Conservation (phyloP, 1,140 invertebrate species). For the Eulimnadia texana region DNA sequence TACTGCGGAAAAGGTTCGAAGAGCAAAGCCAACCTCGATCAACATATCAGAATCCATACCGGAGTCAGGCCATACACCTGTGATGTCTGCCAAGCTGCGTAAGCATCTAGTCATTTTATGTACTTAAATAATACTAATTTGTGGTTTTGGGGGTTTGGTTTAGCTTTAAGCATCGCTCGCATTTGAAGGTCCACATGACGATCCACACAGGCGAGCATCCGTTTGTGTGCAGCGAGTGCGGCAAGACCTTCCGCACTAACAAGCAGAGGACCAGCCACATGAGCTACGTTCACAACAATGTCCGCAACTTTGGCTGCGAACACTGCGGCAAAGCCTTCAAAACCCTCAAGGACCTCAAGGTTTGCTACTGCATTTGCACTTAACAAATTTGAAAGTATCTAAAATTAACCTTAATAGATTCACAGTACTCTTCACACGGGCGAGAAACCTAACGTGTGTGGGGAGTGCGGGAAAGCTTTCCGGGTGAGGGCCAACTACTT, state of each 20-base stretch:
- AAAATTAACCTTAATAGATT: not conserved
- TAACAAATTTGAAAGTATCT: not conserved
- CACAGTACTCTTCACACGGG: slow-evolving; percentile 10
- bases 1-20: slow-evolving; percentile 51
- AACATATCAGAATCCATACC: slow-evolving; percentile 76
- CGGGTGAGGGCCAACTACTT: slow-evolving; percentile 6
- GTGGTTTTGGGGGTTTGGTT: slow-evolving; percentile 17
- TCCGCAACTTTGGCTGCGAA: slow-evolving; percentile 32
- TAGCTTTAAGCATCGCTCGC: slow-evolving; percentile 63
- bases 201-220: slow-evolving; percentile 75
- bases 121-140: slow-evolving; percentile 7
- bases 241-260: slow-evolving; percentile 52
- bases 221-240: slow-evolving; percentile 78
- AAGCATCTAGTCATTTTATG: slow-evolving; percentile 33
- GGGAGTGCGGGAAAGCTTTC: slow-evolving; percentile 3
- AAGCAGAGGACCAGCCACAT: slow-evolving; percentile 10
- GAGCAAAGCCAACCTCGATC: slow-evolving; percentile 71
- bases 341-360: slow-evolving; percentile 7
- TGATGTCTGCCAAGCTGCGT: slow-evolving; percentile 62
- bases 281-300: slow-evolving; percentile 31
- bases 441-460: slow-evolving; percentile 1
- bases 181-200: slow-evolving; percentile 64
- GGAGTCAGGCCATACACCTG: slow-evolving; percentile 74
- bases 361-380: not conserved
- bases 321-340: slow-evolving; percentile 40